Evolutionary conservation across 2,888 invertebrate genomes (phyloP), one percentile per base, ranked within the genome.

Genomic region (Xiphydria camelus): DNA sequence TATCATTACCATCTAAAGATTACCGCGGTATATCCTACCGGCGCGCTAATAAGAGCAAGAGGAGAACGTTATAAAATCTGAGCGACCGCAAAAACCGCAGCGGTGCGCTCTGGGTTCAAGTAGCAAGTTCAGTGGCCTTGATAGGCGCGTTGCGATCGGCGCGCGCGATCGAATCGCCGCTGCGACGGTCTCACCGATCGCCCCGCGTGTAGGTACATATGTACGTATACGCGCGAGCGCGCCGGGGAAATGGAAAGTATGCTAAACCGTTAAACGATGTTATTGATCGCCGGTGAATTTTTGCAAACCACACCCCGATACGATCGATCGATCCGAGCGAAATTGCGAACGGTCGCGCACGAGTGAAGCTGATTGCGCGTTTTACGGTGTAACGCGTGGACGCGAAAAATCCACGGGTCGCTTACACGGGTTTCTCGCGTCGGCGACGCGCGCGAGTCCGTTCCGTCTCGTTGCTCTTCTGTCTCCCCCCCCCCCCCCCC

Each of bases 101-200:
- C 25, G 45, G 34, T 25, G 40, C 35, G 53, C 32, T 60, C 48
- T 12, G 55, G 57, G 62, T 61, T 66, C 64, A 59, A 64, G 65
- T 65, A 55, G 61, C 65, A 64, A 66, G 66, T 66, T 66, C 66
- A 66, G 56, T 64, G 59, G 60, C 64, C 63, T 62, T 66, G 64
- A 59, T 49, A 25, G 29, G 9, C 12, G 15, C 5, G 6, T 6
- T 15, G 29, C 1, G 4, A 4, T 14, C 6, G 14, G 15, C 29
- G 5, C 14, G 7, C 4, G 9, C 29, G 9, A 29, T 5, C 1
- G 12, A 14, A 29, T 12, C 5, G 10, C 12, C 10, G 26, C 7
- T 23, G 23, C 15, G 22, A 25, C 17, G 7, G 26, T 18, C 1
- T 12, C 7, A 19, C 20, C 25, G 23, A 26, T 40, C 19, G 23